phyloP scores from a whole-genome alignment of 2,797 vertebrate species.

The Coregonus sp. region DNA sequence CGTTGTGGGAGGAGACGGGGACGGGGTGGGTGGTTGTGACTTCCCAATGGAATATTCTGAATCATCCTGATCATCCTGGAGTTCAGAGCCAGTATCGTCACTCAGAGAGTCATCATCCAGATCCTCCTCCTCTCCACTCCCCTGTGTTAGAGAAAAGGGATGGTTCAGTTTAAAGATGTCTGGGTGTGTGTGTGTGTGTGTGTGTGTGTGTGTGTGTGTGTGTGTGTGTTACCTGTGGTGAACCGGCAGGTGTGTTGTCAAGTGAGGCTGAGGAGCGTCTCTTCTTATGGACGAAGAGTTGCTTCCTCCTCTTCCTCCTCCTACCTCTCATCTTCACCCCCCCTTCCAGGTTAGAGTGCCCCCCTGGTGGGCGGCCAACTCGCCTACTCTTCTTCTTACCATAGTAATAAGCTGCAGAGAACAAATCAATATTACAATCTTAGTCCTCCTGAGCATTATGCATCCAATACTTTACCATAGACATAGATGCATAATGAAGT shows the following conservation, averaged over 20 bases:
- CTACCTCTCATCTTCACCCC: constrained; percentile 90
- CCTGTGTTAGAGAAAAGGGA: constrained; percentile 69
- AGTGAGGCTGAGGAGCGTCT: constrained; percentile 91
- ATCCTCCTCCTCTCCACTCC: constrained; percentile 92
- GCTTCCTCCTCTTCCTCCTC: constrained; percentile 93
- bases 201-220: not conserved
- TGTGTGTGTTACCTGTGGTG: constrained; percentile 85
- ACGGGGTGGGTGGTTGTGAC: constrained; percentile 84
- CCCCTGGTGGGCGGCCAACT: constrained; percentile 89
- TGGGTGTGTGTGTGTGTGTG: not conserved
- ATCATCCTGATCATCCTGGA: constrained; percentile 92
- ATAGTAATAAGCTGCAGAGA: constrained; percentile 88
- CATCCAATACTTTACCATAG: not conserved
- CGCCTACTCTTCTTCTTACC: constrained; percentile 94
- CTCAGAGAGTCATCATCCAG: constrained; percentile 94
- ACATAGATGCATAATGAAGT: not conserved
- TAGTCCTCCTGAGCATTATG: not conserved
- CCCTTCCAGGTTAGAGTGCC: constrained; percentile 89
- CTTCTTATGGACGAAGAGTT: constrained; percentile 97
- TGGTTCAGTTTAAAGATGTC: not conserved
- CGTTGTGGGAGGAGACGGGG: constrained; percentile 79
- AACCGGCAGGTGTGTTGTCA: constrained; percentile 95
- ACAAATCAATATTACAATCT: constrained; percentile 26
- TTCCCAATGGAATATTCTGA: constrained; percentile 91
- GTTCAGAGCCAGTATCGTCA: constrained; percentile 90